phyloP scores from a whole-genome alignment of 2,797 vertebrate genomes.

The Scyliorhinus canicula region DNA sequence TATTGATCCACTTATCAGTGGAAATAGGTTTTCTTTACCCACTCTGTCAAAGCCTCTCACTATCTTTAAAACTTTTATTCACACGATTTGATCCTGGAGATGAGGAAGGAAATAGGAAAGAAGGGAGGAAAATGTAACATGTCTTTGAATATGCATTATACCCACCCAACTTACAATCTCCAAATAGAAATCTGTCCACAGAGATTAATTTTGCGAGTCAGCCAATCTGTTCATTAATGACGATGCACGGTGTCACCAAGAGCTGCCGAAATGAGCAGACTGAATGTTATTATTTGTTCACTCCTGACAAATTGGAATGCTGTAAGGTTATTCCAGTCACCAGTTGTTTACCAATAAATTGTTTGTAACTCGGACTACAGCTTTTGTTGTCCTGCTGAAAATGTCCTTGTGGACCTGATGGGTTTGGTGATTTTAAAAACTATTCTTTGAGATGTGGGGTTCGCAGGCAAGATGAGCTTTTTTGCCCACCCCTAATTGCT shows the following conservation, averaged over 20 bases:
- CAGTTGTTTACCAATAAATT: neutral
- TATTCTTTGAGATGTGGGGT: too few species aligned
- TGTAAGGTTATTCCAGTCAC: neutral
- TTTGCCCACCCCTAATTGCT: too few species aligned
- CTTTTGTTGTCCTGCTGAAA: neutral
- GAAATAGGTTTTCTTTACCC: neutral
- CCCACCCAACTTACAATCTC: neutral
- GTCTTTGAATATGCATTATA: neutral
- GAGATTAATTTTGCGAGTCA: neutral
- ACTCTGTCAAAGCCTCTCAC: neutral
- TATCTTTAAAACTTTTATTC: neutral
- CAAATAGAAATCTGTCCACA: neutral
- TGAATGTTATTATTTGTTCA: neutral
- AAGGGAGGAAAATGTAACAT: neutral
- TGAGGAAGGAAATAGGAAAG: neutral
- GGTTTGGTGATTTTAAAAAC: neutral
- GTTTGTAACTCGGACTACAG: neutral
- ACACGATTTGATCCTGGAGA: neutral
- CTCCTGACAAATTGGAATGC: neutral
- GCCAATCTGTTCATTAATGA: neutral
- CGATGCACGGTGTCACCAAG: neutral
- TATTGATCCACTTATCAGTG: too few species aligned
- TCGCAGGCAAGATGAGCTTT: too few species aligned
- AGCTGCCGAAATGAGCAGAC: neutral
- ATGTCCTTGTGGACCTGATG: neutral